A percentile compares a stretch with the other conserved stretches of the same genome.
These are phyloP conservation scores for Oligia strigilis DNA, from an alignment of 2,888 invertebrate genomes.

Conservation along the genomic window DNA sequence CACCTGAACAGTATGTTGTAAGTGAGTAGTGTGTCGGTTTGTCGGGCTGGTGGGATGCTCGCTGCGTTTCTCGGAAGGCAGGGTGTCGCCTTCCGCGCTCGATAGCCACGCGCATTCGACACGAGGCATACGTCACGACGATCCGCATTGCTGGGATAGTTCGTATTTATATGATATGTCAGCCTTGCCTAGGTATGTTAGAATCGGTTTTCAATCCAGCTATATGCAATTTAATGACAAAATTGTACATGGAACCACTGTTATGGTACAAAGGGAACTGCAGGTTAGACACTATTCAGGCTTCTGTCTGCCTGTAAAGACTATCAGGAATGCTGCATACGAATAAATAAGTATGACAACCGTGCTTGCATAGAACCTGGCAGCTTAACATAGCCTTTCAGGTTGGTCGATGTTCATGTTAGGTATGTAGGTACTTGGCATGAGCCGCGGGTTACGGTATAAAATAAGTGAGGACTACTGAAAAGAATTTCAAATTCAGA, in stretches of 20 bases:
- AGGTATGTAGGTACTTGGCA: background rate
- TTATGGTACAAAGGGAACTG: background rate
- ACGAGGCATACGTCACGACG: constrained; percentile 55
- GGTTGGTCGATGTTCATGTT: background rate
- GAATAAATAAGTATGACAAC: background rate
- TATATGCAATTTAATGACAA: background rate
- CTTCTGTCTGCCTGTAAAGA: background rate
- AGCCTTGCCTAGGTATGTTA: constrained; percentile 6
- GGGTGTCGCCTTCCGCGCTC: constrained; percentile 75
- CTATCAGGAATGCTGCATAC: background rate
- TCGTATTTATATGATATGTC: constrained; percentile 21
- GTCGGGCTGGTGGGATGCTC: constrained; percentile 66
- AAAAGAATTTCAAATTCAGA: background rate
- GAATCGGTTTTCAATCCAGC: constrained; percentile 16
- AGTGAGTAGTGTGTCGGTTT: constrained; percentile 33
- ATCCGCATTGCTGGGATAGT: constrained; percentile 40
- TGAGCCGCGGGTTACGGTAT: background rate
- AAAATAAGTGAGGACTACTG: background rate
- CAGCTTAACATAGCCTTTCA: background rate
- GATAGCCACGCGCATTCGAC: constrained; percentile 53
- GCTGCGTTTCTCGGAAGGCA: constrained; percentile 76
- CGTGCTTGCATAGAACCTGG: background rate
- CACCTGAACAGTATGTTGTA: constrained; percentile 16
- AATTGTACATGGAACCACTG: background rate
- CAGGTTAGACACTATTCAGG: background rate